A percentile compares a stretch with the other conserved stretches of the same genome.
Evolutionary conservation across 2,888 invertebrate genomes (phyloP).

Genomic region (Netelia inedita): DNA sequence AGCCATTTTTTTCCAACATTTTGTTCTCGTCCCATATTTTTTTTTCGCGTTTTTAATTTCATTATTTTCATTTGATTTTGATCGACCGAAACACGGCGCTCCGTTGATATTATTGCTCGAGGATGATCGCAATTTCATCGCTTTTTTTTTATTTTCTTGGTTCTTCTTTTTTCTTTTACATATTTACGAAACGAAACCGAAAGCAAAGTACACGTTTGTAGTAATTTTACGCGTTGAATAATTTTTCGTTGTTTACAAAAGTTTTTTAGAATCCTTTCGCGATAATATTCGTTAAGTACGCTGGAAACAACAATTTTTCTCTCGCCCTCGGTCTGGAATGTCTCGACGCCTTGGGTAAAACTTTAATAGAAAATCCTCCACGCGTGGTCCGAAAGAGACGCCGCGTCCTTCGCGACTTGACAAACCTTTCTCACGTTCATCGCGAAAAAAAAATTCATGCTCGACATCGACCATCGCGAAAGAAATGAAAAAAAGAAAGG

Average conservation of each 20-base stretch:
- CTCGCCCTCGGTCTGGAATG: conserved; percentile 58
- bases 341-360: conserved; percentile 26
- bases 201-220: conserved; percentile 7
- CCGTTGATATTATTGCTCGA: conserved; percentile 52
- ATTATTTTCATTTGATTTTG: not conserved
- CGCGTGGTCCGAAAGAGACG: conserved; percentile 12
- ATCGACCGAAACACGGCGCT: conserved; percentile 22
- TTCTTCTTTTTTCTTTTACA: conserved; percentile 16
- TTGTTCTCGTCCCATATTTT: conserved; percentile 1
- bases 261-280: not conserved
- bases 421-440: conserved; percentile 3
- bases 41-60: no score
- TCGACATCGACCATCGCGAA: conserved; percentile 30
- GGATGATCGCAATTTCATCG: conserved; percentile 42
- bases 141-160: no score
- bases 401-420: conserved; percentile 4
- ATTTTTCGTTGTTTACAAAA: not conserved
- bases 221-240: not conserved
- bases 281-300: conserved; percentile 52
- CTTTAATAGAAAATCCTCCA: conserved; percentile 24
- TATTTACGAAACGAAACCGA: conserved; percentile 51
- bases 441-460: conserved; percentile 13
- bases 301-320: conserved; percentile 18
- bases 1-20: not conserved
- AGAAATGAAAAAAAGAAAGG: not conserved